phyloP scores from a whole-genome alignment of 2,888 invertebrate species.

The Neocrepidodera transversa region DNA sequence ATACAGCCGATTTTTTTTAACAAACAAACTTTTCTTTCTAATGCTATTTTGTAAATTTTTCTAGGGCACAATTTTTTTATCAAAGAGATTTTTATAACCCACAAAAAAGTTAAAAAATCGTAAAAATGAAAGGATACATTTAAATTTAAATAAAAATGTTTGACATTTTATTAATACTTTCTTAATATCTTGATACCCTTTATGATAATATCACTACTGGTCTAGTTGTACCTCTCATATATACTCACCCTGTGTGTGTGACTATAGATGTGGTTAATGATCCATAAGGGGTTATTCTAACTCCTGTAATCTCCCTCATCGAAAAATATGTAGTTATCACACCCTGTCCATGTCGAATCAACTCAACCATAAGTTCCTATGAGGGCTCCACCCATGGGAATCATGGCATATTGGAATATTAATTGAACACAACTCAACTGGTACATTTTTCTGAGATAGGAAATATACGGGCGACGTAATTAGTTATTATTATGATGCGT shows the following conservation, averaged over 20 bases:
- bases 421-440: slow-evolving; percentile 30
- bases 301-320: slow-evolving; percentile 29
- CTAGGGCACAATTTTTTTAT: no score
- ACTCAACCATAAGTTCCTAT: slow-evolving; percentile 38
- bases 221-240: no score
- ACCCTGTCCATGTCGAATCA: slow-evolving; percentile 46
- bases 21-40: no score
- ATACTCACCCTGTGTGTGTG: background rate
- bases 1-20: no score
- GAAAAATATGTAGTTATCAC: slow-evolving; percentile 46
- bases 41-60: no score
- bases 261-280: slow-evolving; percentile 45
- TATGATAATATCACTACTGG: no score
- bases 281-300: slow-evolving; percentile 41
- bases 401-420: slow-evolving; percentile 29
- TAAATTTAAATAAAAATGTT: no score
- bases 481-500: slow-evolving; percentile 1
- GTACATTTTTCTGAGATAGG: slow-evolving; percentile 20
- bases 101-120: no score
- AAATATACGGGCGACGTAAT: slow-evolving; percentile 16
- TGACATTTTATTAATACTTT: no score
- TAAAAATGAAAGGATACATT: no score
- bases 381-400: slow-evolving; percentile 36
- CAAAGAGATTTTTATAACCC: no score
- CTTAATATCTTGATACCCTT: no score